phyloP scores from a whole-genome alignment of 2,888 invertebrate species.

The Peribatodes rhomboidaria region DNA sequence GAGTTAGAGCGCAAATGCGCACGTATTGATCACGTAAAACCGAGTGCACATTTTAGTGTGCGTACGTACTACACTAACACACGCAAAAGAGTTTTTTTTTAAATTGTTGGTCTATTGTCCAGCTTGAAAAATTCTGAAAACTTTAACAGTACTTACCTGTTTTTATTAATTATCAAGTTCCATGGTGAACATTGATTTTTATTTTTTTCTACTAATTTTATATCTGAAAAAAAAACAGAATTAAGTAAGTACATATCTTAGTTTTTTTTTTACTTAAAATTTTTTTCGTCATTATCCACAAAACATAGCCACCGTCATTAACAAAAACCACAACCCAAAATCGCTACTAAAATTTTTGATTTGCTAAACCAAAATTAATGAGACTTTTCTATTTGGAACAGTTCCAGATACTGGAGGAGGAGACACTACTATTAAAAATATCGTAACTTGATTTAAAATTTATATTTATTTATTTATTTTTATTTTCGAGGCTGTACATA shows the following conservation, averaged over 20 bases:
- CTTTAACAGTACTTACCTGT: too few relatives aligned
- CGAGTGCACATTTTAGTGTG: not conserved
- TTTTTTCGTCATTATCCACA: not conserved
- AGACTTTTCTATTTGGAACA: conserved; percentile 53
- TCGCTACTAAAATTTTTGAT: conserved; percentile 13
- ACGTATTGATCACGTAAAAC: not conserved
- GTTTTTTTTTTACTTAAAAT: not conserved
- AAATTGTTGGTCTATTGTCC: too few relatives aligned
- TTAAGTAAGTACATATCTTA: too few relatives aligned
- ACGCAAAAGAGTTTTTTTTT: not conserved
- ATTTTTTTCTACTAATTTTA: not conserved
- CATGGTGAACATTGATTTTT: not conserved
- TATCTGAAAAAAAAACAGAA: too few relatives aligned
- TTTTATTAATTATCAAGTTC: conserved; percentile 4
- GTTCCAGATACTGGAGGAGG: conserved; percentile 80
- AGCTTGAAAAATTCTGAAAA: not conserved
- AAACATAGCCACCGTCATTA: not conserved
- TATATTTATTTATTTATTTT: conserved; percentile 56
- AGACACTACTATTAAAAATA: conserved; percentile 75
- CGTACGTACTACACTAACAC: not conserved
- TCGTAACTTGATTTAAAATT: conserved; percentile 63
- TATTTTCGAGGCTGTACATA: conserved; percentile 57
- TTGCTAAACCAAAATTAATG: conserved; percentile 41
- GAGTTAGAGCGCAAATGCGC: too few relatives aligned
- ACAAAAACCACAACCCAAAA: conserved; percentile 8